Base-by-base conservation (phyloP, 2,113 vertebrate genomes). In the Scalopus aquaticus region DNA sequence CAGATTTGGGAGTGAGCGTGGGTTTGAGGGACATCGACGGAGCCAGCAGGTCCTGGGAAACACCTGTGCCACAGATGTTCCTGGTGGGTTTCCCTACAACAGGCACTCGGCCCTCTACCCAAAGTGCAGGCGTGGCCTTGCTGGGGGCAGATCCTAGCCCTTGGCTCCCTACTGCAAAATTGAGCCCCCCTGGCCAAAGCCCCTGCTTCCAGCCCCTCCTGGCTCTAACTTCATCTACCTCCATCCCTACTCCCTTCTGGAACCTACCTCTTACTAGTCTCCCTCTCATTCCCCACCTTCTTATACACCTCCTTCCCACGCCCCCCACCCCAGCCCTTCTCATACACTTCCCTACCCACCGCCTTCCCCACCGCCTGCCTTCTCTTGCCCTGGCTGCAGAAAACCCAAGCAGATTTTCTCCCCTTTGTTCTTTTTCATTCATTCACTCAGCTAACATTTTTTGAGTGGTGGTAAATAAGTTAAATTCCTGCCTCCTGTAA, bases 401-500 rank as follows among this genome's bases (percentile, higher is more conserved):
- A 60, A 56, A 26, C 35, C 65, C 28, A 96, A 76, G 35, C 37
- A 73, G 19, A 91, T 51, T 67, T 86, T 15, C 39, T 88, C 44
- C 39, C 69, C 64, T 42, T 51, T 44, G 5, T 56, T 56, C 54
- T 56, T 56, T 56, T 8, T 56, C 49, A 42, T 64, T 86, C 74
- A 44, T 88, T 86, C 62, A 51, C 49, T 51, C 49, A 51, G 16
- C 49, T 51, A 51, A 15, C 49, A 51, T 51, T 54, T 77, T 62
- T 76, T 90, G 72, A 84, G 64, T 69, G 12, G 20, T 69, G 37
- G 64, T 92, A 78, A 87, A 81, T 76, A 89, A n/a, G 89, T 42
- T 80, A 77, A 88, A 46, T 87, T 65, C 78, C 78, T 72, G 30
- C 91, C 74, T 84, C 84, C 86, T 56, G 72, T 9, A 80, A 93